Conservation (phyloP, 1,140 invertebrate genomes). For the Neodiprion pinetum region DNA sequence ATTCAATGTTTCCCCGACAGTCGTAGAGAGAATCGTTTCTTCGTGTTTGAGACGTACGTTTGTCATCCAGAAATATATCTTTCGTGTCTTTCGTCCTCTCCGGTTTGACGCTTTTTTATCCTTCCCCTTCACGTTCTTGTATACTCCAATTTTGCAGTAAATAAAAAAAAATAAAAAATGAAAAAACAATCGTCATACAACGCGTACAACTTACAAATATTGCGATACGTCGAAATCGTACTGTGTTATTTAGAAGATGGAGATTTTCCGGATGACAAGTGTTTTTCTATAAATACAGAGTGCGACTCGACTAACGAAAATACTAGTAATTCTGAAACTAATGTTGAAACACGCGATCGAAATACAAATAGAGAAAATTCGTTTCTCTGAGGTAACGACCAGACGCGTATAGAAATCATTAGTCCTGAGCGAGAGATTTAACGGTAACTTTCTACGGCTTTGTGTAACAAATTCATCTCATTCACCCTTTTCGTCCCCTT, state of each 20-base stretch:
- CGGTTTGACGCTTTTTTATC: background rate
- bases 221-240: too few relatives aligned
- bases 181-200: too few relatives aligned
- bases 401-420: background rate
- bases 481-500: slow-evolving; percentile 2
- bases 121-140: too few relatives aligned
- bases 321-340: too few relatives aligned
- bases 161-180: too few relatives aligned
- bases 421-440: background rate
- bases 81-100: background rate
- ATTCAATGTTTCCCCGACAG: background rate
- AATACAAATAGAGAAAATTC: background rate
- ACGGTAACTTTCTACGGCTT: slow-evolving; percentile 3
- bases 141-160: too few relatives aligned
- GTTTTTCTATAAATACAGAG: too few relatives aligned
- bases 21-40: background rate
- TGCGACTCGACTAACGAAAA: too few relatives aligned
- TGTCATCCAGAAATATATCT: background rate
- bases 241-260: too few relatives aligned
- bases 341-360: background rate
- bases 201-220: too few relatives aligned
- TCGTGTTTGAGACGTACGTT: background rate
- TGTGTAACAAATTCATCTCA: slow-evolving; percentile 3
- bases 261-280: too few relatives aligned
- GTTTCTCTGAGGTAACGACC: background rate